These are phyloP conservation scores for Drosophila tsacasi DNA, from an alignment of 1,140 invertebrate species.

Conservation along the genomic window DNA sequence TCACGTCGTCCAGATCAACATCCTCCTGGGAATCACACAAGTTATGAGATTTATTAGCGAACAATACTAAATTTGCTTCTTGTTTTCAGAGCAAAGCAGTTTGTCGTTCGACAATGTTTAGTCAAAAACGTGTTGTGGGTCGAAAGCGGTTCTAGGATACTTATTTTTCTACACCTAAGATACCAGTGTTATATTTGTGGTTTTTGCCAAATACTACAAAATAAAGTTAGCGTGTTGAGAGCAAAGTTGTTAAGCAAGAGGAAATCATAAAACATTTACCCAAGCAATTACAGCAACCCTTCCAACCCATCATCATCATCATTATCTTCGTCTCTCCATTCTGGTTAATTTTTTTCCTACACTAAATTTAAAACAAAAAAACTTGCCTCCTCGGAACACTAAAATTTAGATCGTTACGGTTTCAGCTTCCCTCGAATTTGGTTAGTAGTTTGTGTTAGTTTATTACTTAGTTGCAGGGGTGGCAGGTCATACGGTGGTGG, in stretches of 20 bases:
- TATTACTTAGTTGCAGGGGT: slow-evolving; percentile 11
- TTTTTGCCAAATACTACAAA: slow-evolving; percentile 30
- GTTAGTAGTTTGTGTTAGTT: slow-evolving; percentile 28
- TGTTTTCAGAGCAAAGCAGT: neutral
- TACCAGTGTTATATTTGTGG: slow-evolving; percentile 5
- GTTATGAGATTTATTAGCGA: neutral
- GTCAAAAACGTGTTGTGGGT: slow-evolving; percentile 59
- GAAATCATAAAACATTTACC: slow-evolving; percentile 45
- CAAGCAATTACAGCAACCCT: slow-evolving; percentile 31
- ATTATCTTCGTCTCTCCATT: slow-evolving; percentile 5
- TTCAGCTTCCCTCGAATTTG: slow-evolving; percentile 3
- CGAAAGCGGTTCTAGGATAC: slow-evolving; percentile 22
- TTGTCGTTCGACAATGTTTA: slow-evolving; percentile 59
- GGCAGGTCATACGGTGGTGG: slow-evolving; percentile 64
- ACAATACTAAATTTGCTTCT: neutral
- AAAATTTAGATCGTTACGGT: slow-evolving; percentile 43
- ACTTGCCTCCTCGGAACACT: slow-evolving; percentile 27
- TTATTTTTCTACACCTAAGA: slow-evolving; percentile 9
- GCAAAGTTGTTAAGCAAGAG: neutral
- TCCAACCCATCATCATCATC: slow-evolving; percentile 1
- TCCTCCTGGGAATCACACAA: slow-evolving; percentile 83
- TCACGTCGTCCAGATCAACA: slow-evolving; percentile 85
- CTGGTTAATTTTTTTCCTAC: neutral
- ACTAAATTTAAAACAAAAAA: slow-evolving; percentile 2
- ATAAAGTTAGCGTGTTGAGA: slow-evolving; percentile 15